Evolutionary conservation across 92 coral and sea anemone species (phyloP), one percentile per base, ranked within the genome.

Genomic region (Bergia sp.): DNA sequence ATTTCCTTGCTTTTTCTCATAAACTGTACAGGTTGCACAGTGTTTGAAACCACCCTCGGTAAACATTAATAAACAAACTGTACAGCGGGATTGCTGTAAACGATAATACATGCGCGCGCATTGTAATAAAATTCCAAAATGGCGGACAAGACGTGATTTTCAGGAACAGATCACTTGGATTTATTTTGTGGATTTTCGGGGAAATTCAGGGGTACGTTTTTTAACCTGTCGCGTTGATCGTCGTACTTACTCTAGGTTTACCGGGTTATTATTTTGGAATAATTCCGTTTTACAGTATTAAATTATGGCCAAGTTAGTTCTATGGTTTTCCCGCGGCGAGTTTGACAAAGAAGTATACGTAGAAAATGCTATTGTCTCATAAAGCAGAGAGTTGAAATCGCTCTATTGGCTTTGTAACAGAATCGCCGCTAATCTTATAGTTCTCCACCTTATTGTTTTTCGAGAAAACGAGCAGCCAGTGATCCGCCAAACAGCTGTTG

Each of bases 71-170:
- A 29, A 29, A n/a, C 45, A 11, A 79, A 84, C 76, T 84, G 87
- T 29, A n/a, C 87, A 84, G 87, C 87, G 78, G 87, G 45, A 2
- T 23, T 82, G 36, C 58, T 82, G 57, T 82, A 45, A 67, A 66
- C 23, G 15, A 10, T 61, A 4, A 39, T 21, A 21, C 50, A 84
- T 84, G 87, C 87, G 87, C 78, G 79, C 87, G 79, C 78, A 71
- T 71, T 69, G 87, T 1, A 71, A 74, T 45, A 45, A 84, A 84
- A 47, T 84, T 84, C 87, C 79, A 84, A 84, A 73, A 84, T 84
- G 87, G 87, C 79, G 87, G 87, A 84, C 79, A 84, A 84, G 87
- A 84, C 45, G 87, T 84, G 66, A 71, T 53, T 43, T 71, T 36
- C 13, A 29, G 66, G 21, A 65, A 84, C 37, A 71, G 75, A 42